Conservation (phyloP, 2,797 vertebrate species). For the Acrocephalus scirpaceus region DNA sequence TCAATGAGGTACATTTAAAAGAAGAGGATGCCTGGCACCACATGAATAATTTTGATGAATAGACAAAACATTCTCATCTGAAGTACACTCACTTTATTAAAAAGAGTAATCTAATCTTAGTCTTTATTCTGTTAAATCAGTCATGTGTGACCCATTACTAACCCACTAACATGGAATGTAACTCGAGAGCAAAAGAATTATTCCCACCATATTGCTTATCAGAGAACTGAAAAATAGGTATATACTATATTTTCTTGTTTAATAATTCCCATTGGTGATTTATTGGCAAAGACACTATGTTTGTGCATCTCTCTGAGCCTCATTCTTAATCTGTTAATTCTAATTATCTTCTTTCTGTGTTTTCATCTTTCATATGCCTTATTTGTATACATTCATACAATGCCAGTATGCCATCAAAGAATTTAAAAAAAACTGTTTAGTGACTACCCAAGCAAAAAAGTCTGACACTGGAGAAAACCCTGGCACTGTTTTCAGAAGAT, state of each 20-base stretch:
- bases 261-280: constrained; percentile 52
- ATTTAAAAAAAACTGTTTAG: background rate
- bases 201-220: constrained; percentile 61
- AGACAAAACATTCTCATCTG: constrained; percentile 11
- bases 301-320: constrained; percentile 28
- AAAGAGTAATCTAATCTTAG: constrained; percentile 69
- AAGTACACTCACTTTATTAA: constrained; percentile 65
- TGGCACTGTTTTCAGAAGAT: background rate
- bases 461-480: background rate
- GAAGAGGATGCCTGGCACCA: constrained; percentile 3
- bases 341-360: constrained; percentile 11
- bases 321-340: constrained; percentile 32
- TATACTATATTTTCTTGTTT: constrained; percentile 47
- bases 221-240: constrained; percentile 63
- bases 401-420: background rate
- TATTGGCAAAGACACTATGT: constrained; percentile 46
- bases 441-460: background rate
- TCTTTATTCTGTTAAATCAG: constrained; percentile 64
- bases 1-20: constrained; percentile 56
- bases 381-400: background rate
- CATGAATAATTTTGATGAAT: constrained; percentile 62
- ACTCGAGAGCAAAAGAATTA: constrained; percentile 63
- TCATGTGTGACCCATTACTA: constrained; percentile 71
- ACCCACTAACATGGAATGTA: constrained; percentile 62
- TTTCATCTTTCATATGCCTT: background rate